Evolutionary conservation across 2,113 vertebrate species (phyloP), one percentile per base, ranked within the genome.

Genomic region (Anthoscopus minutus): DNA sequence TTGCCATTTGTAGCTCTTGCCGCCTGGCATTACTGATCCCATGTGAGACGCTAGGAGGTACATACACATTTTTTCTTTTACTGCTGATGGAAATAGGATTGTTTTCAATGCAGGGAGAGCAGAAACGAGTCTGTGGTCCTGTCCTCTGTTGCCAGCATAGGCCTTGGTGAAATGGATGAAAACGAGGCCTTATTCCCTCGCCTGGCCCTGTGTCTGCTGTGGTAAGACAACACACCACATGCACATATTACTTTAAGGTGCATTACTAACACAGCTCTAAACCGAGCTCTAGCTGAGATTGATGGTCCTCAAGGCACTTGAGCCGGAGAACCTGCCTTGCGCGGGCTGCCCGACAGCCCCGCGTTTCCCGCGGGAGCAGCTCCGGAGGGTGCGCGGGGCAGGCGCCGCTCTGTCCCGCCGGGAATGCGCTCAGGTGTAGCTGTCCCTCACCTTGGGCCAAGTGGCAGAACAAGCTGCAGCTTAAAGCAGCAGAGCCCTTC

Each of bases 351-450:
- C 1, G 0, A 1, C 21, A 81, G 28, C 64, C 19, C 53, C 27
- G 1, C 2, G 21, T 0, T 15, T 13, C 17, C 6, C 7, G 13
- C 5, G 60, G 79, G 12, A 17, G 58, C 57, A 12, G 50, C 51
- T 15, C 1, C 3, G 67, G 8, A 4, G 71, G 60, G 12, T 9
- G 84, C 6, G 31, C 4, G 8, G 58, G 53, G 24, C 35, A 7
- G 5, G 27, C 18, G 30, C 73, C 2, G 60, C 51, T 33, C 42
- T 2, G 50, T 27, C 38, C 64, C 15, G 27, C 67, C 13, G 58
- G 14, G 31, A 67, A 3, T 0, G 7, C 37, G 8, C 66, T n/a
- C 19, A 24, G 66, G 45, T 20, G 72, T 25, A 0, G 4, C 8
- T 1, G 7, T 4, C 54, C 50, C 48, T 20, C 86, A 1, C 67